Base-by-base conservation (phyloP, 2,888 invertebrate genomes). In the Spicauda simplicius region DNA sequence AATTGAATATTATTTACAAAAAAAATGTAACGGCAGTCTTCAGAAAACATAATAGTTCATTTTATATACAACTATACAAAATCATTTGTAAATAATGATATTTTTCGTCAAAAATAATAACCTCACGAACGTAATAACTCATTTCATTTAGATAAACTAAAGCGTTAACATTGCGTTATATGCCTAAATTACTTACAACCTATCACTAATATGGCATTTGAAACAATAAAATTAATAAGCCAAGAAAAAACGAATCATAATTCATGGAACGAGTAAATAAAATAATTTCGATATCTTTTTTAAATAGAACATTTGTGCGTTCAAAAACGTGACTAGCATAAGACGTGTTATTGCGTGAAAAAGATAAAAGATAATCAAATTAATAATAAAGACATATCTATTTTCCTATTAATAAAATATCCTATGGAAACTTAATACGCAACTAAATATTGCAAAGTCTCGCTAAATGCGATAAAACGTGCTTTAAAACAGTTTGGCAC, bases 301-400 rank as follows among this genome's bases (percentile, higher is more conserved):
- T 76, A 80, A 79, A 84, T 81, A 84, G 82, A 86, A 82, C 82
- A 85, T 82, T 90, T 91, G 91, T 91, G 91, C 92, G 91, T 87
- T 88, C 83, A 84, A 84, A 66, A 77, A 89, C 86, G 83, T 93
- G 92, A 93, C 92, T 93, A 93, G 92, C 91, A 92, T 92, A 86
- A 90, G 90, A 88, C 81, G 87, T 90, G 89, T 90, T 92, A 93
- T 93, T 93, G 92, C 92, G 83, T 85, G 88, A 90, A 88, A 84
- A 84, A 75, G 77, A 80, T 78, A 78, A 78, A 80, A 78, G 80
- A 73, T 76, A 79, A 77, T 76, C 73, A 78, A 79, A 76, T 76
- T 75, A 75, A 69, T 77, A 77, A 79, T 78, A 78, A 80, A 79
- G 77, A 78, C 75, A 71, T 50, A 70, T 61, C 45, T 61, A 65